Evolutionary conservation across 2,888 invertebrate species (phyloP).

Genomic region (Germaria angustata): DNA sequence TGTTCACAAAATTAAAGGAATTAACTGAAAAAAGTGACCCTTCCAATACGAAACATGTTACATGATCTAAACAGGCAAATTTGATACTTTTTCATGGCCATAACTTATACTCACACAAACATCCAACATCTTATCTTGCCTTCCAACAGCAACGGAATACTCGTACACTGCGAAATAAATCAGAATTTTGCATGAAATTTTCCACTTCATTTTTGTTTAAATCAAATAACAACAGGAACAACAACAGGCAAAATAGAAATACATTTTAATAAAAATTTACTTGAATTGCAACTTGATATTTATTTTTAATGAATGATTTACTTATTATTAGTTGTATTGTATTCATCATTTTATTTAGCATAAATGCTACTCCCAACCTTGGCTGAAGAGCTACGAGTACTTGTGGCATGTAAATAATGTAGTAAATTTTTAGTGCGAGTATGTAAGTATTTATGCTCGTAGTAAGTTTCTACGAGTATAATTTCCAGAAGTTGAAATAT

Average conservation of each 20-base stretch:
- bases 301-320: conserved; percentile 53
- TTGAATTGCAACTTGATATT: conserved; percentile 64
- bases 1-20: conserved; percentile 19
- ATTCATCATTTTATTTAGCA: conserved; percentile 34
- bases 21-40: conserved; percentile 22
- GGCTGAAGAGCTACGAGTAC: not conserved
- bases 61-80: conserved; percentile 62
- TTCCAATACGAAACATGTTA: conserved; percentile 58
- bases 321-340: conserved; percentile 60
- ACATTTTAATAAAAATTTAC: conserved; percentile 36
- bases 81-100: conserved; percentile 65
- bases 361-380: conserved; percentile 16
- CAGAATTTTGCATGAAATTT: conserved; percentile 60
- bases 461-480: conserved; percentile 55
- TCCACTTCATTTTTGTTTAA: conserved; percentile 37
- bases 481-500: conserved; percentile 55
- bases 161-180: conserved; percentile 33
- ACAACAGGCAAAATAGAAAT: not conserved
- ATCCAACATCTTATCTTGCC: not conserved
- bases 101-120: conserved; percentile 1
- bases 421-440: conserved; percentile 26
- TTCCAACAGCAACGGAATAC: not conserved
- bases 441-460: conserved; percentile 55
- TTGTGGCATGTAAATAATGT: conserved; percentile 27
- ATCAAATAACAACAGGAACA: conserved; percentile 26